Base-by-base conservation (phyloP, 1,140 invertebrate genomes). In the Rhysida immarginata region DNA sequence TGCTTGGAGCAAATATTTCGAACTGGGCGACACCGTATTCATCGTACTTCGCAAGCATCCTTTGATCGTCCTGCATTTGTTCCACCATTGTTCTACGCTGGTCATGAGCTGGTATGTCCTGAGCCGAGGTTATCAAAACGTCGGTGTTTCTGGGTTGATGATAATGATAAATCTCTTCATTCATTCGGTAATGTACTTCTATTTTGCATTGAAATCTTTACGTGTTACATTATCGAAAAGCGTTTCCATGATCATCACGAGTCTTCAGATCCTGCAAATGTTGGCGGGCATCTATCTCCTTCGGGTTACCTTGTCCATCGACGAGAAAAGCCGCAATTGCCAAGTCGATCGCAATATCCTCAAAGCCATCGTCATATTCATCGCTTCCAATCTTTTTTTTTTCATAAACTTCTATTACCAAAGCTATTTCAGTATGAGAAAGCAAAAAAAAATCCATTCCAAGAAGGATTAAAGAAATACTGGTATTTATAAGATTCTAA, bases 11-110 rank as follows among this genome's bases (percentile, higher is more conserved):
- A n/a, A n/a, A n/a, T n/a, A n/a, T n/a, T n/a, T 71, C 20, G 77
- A 79, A 65, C 68, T 79, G 13, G 75, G 76, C 2, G 77, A 79
- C 61, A 78, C 76, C 2, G 56, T 74, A 26, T 77, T 78, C 61
- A 72, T 78, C 43, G 69, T 77, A 27, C 49, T 66, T 2, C 60
- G 75, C 18, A 78, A 77, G 60, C 71, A 75, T 56, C 70, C 69
- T n/a, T 64, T 79, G 0, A 78, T 77, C 27, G 78, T 79, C 59
- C 68, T 79, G 29, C 29, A 35, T 35, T 16, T 35, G 16, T 35
- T 8, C 29, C 29, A 35, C 29, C 29, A 35, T 18, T 5, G 20
- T 5, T 11, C 5, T 5, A 60, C 2, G 68, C 67, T 11, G 75
- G 74, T 58, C 78, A 75, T 75, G 68, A 72, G 41, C 73, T 65